These are phyloP conservation scores for Ooceraea biroi DNA, from an alignment of 1,140 invertebrate genomes.

Conservation along the genomic window DNA sequence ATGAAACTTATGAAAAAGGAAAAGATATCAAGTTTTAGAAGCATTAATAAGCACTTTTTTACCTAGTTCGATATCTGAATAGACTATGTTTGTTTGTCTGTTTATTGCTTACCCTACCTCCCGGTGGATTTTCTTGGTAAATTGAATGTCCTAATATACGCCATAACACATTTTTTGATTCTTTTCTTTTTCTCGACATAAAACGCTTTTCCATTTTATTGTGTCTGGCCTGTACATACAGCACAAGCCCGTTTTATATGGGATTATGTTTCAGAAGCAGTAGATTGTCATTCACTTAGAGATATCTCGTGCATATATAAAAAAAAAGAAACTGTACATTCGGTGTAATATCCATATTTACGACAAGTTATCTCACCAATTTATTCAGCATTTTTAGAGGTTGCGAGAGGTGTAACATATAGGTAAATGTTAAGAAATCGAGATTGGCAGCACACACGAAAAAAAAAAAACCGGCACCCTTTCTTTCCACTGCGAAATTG, in stretches of 20 bases:
- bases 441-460: slow-evolving; percentile 66
- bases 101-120: slow-evolving; percentile 86
- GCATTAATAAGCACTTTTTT: slow-evolving; percentile 65
- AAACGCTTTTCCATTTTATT: slow-evolving; percentile 73
- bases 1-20: neutral
- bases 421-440: slow-evolving; percentile 47
- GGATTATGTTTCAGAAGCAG: slow-evolving; percentile 82
- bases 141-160: slow-evolving; percentile 85
- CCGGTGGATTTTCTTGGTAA: slow-evolving; percentile 87
- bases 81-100: slow-evolving; percentile 85
- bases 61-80: slow-evolving; percentile 81
- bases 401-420: slow-evolving; percentile 24
- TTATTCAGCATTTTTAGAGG: slow-evolving; percentile 43
- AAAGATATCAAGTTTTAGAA: slow-evolving; percentile 61
- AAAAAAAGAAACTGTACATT: slow-evolving; percentile 35
- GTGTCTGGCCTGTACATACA: slow-evolving; percentile 75
- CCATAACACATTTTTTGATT: slow-evolving; percentile 74
- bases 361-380: slow-evolving; percentile 52
- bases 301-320: slow-evolving; percentile 46
- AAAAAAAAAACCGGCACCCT: neutral
- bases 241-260: slow-evolving; percentile 84
- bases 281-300: slow-evolving; percentile 73
- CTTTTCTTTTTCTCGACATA: slow-evolving; percentile 70
- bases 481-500: slow-evolving; percentile 12
- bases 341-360: slow-evolving; percentile 63